Evolutionary conservation across 1,140 invertebrate genomes (phyloP), one percentile per base, ranked within the genome.

Genomic region (Aphelenchoides fujianensis): DNA sequence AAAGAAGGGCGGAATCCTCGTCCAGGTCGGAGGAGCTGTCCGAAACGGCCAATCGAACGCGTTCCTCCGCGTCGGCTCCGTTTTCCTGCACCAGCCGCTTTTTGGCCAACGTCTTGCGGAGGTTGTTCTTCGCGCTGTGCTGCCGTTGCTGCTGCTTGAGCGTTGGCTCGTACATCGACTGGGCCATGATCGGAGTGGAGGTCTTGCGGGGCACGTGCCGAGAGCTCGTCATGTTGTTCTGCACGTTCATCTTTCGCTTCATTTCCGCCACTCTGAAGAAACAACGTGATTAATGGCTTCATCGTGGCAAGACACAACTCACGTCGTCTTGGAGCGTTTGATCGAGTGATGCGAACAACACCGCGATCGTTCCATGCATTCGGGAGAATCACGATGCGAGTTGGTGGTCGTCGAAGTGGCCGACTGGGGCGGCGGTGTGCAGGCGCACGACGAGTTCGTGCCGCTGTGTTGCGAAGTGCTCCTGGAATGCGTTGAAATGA

Each of bases 401-500:
- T 16, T 23, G 12, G 7, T 23, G 55, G 19, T n/a, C n/a, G n/a
- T 59, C 55, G 19, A 5, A 59, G 19, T 59, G 34, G 5, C 19
- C 34, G 5, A 5, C 7, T 59, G 5, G 12, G 55, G 55, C 34
- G 55, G 55, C 34, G 55, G 55, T 30, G 55, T 59, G 5, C 19
- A 19, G 23, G 5, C 5, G 19, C 55, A 59, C 5, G 55, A 59
- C 5, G 55, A 59, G 23, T 59, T 59, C 5, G 5, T 7, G 5
- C 23, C 12, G 34, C 55, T 59, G 55, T 59, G 5, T 59, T 59
- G 55, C 7, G 55, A 59, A 59, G 55, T 59, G 55, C 55, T 59
- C 34, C 55, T 59, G 19, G 34, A 59, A 48, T 48, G 41, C 23
- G 12, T 48, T 48, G 23, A 12, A 48, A 48, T 48, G 12, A 12